Evolutionary conservation across 2,888 invertebrate genomes (phyloP), one percentile per base, ranked within the genome.

Genomic region (Tromatobia lineatoria): DNA sequence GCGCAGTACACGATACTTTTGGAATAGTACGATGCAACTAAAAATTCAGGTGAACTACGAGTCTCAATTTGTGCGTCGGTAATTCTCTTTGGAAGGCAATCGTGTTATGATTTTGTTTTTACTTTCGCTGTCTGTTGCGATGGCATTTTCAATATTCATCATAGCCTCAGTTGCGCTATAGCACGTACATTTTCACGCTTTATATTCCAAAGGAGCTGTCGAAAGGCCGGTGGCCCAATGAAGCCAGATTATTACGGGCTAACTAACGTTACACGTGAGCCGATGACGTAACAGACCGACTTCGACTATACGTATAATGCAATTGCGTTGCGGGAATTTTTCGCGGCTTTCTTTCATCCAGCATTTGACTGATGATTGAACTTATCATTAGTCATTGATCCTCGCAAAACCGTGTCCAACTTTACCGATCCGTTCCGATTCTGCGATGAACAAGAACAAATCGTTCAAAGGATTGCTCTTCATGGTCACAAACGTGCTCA

Each of bases 231-330:
- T 47, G 73, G 47, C 20, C 47, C 61, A 61, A 61, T 61, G 20
- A 20, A 47, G 25, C 8, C 59, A 50, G 45, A 73, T 25, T 59
- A 20, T 57, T 47, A 47, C 20, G 29, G 2, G 13, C 57, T 0
- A 29, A 52, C 78, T 20, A 77, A 59, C 42, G 20, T 57, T 29
- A 18, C 34, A 47, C 59, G 20, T 20, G 59, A 13, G 7, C 25
- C n/a, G 7, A 64, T 38, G 15, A 64, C 38, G n/a, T 64, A 64
- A 64, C 42, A 20, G 1, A 8, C 7, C 11, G 0, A 38, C 57
- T 57, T 73, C 13, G 47, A 61, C 50, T 8, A 15, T n/a, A 13
- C n/a, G 67, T 42, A 77, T 77, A 77, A 77, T 47, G 66, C 18
- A 67, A 77, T 77, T 69, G 45, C 69, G 57, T 47, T n/a, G 38